These are phyloP conservation scores for Brachyopa scutellaris DNA, from an alignment of 2,888 invertebrate species.

Conservation along the genomic window DNA sequence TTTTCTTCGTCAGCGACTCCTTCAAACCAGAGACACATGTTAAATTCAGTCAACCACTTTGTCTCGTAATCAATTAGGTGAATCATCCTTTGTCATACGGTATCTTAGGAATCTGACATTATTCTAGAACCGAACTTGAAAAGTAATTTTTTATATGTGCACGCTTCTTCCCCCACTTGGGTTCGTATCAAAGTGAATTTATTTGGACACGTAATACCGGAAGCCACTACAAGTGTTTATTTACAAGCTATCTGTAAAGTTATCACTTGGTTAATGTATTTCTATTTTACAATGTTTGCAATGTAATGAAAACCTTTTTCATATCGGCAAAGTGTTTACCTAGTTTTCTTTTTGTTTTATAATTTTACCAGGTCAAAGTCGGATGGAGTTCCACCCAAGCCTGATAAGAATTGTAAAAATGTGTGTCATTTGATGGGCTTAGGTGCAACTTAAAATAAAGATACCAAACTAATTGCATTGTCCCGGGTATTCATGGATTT, in stretches of 20 bases:
- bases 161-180: no score
- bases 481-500: neutral
- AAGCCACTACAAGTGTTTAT: neutral
- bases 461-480: neutral
- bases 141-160: no score
- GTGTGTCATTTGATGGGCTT: slow-evolving; percentile 6
- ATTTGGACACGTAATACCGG: slow-evolving; percentile 20
- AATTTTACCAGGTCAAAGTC: slow-evolving; percentile 21
- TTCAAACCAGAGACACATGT: no score
- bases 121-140: no score
- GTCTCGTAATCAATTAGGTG: no score
- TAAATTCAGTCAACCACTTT: no score
- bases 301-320: slow-evolving; percentile 12
- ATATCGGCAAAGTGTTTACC: neutral
- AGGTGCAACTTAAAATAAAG: neutral
- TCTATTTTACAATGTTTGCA: slow-evolving; percentile 15
- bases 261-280: slow-evolving; percentile 24
- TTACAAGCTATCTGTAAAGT: neutral
- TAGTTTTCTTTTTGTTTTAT: neutral
- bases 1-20: no score
- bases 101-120: no score
- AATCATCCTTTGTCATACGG: no score
- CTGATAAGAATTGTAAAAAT: slow-evolving; percentile 19
- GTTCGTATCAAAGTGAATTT: no score
- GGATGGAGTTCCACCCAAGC: slow-evolving; percentile 15